phyloP scores from a whole-genome alignment of 92 coral and sea anemone genomes.

The Palythoa caribaeorum region DNA sequence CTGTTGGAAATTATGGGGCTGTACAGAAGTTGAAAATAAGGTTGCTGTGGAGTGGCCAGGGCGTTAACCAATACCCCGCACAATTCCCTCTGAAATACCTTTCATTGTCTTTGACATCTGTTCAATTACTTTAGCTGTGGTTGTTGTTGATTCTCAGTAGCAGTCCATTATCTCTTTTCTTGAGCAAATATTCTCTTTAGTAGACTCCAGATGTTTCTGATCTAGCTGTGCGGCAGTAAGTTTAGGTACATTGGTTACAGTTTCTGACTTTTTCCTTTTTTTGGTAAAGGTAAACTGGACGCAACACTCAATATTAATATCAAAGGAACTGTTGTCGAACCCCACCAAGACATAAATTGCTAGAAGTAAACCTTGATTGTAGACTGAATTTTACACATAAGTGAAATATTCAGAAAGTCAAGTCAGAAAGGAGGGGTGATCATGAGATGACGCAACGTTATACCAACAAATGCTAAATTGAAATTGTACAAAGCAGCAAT shows the following conservation, averaged over 20 bases:
- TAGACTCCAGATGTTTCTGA: slow-evolving; percentile 53
- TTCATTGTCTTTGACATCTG: slow-evolving; percentile 58
- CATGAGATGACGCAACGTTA: slow-evolving; percentile 43
- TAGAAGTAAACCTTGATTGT: slow-evolving; percentile 30
- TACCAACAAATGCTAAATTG: slow-evolving; percentile 37
- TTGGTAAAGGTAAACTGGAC: slow-evolving; percentile 5
- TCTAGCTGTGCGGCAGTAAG: slow-evolving; percentile 58
- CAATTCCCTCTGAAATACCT: slow-evolving; percentile 3
- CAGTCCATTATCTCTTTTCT: slow-evolving; percentile 61
- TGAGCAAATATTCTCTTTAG: slow-evolving; percentile 56
- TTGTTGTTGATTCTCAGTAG: slow-evolving; percentile 54
- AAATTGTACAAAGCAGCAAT: slow-evolving; percentile 50
- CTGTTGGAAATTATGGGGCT: no score
- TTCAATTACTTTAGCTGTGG: slow-evolving; percentile 54
- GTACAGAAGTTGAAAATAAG: no score
- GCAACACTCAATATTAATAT: neutral
- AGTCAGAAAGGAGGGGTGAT: slow-evolving; percentile 40
- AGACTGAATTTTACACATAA: slow-evolving; percentile 32
- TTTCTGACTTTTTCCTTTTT: slow-evolving; percentile 23
- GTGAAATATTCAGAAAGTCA: slow-evolving; percentile 13
- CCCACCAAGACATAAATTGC: slow-evolving; percentile 20
- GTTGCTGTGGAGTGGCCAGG: no score
- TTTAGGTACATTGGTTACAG: slow-evolving; percentile 48
- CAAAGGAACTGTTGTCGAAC: slow-evolving; percentile 1
- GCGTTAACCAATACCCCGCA: no score